Evolutionary conservation across 2,797 vertebrate genomes (phyloP), one percentile per base, ranked within the genome.

Genomic region (Pterois miles): DNA sequence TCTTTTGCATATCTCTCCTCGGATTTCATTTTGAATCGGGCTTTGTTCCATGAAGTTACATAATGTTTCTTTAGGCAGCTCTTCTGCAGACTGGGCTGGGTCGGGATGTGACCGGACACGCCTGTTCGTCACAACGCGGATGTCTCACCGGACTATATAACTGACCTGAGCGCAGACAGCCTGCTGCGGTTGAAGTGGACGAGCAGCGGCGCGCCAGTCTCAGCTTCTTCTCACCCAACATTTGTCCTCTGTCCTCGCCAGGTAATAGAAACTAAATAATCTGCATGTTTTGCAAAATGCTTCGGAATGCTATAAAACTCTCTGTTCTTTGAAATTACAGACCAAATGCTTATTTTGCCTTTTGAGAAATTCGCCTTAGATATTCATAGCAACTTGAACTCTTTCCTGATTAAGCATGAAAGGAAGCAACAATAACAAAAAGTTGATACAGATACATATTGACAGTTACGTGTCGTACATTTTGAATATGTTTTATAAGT

Each of bases 241-340:
- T 64, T 80, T 84, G 22, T 46, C 84, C 57, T 65, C 71, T 65
- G 25, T 77, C 80, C 22, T 82, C 68, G 71, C 1, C 78, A 87
- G 90, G 91, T 92, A 86, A 88, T 7, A 4, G 5, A 22, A 71
- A 48, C 2, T 2, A 8, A 5, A 31, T 27, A 2, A n/a, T 66
- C 34, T 69, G 50, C 20, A 36, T 25, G 14, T 40, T 20, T 27
- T 65, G 34, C 34, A 20, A 16, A 40, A 67, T 20, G 9, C 9
- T 43, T 3, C 1, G 23, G 8, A 53, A 14, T 4, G 22, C 14
- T 3, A 10, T 38, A 14, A 40, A 53, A 62, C 1, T 18, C 6
- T 59, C 6, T 50, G 2, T 29, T 69, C 16, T 14, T 25, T 46
- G 8, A 23, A 69, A 40, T 38, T 23, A 18, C 52, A 29, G 16